These are phyloP conservation scores for Hemistola chrysoprasaria DNA, from an alignment of 2,888 invertebrate species.

Conservation along the genomic window DNA sequence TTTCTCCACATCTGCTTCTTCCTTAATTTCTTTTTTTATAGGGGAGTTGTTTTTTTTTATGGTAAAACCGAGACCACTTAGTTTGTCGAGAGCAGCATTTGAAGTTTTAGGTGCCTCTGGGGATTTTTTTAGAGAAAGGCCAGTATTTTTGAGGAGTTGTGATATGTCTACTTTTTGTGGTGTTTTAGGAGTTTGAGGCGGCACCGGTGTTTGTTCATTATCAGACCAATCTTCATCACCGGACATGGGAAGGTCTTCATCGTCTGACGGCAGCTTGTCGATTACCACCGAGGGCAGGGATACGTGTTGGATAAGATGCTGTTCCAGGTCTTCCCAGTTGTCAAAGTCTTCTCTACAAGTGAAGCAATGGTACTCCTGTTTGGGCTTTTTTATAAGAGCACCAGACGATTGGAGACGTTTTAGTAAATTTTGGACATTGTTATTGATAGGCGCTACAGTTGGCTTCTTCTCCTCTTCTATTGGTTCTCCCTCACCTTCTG, in stretches of 20 bases:
- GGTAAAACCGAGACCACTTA: slow-evolving; percentile 71
- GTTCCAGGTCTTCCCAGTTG: slow-evolving; percentile 67
- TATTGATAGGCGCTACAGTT: slow-evolving; percentile 26
- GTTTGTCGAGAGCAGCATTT: slow-evolving; percentile 61
- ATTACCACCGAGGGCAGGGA: slow-evolving; percentile 76
- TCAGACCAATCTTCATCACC: slow-evolving; percentile 75
- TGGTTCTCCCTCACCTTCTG: slow-evolving; percentile 52
- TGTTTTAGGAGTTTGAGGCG: slow-evolving; percentile 40
- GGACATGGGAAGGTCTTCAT: slow-evolving; percentile 63
- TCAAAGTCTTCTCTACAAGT: slow-evolving; percentile 78
- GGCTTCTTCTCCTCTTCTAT: slow-evolving; percentile 39
- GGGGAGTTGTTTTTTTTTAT: slow-evolving; percentile 67
- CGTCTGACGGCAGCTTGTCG: slow-evolving; percentile 78
- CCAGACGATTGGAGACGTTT: slow-evolving; percentile 64
- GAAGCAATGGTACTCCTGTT: slow-evolving; percentile 67
- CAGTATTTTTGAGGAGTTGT: slow-evolving; percentile 63
- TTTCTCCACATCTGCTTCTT: slow-evolving; percentile 32
- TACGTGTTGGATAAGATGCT: slow-evolving; percentile 81
- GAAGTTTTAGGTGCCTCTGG: slow-evolving; percentile 46
- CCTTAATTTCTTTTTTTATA: slow-evolving; percentile 60
- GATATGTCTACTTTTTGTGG: slow-evolving; percentile 73
- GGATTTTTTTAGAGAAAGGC: slow-evolving; percentile 62
- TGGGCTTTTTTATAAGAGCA: slow-evolving; percentile 62
- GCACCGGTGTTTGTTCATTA: slow-evolving; percentile 59
- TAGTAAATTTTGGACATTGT: slow-evolving; percentile 59